phyloP scores from a whole-genome alignment of 1,140 invertebrate species.

The Trachymyrmex septentrionalis region DNA sequence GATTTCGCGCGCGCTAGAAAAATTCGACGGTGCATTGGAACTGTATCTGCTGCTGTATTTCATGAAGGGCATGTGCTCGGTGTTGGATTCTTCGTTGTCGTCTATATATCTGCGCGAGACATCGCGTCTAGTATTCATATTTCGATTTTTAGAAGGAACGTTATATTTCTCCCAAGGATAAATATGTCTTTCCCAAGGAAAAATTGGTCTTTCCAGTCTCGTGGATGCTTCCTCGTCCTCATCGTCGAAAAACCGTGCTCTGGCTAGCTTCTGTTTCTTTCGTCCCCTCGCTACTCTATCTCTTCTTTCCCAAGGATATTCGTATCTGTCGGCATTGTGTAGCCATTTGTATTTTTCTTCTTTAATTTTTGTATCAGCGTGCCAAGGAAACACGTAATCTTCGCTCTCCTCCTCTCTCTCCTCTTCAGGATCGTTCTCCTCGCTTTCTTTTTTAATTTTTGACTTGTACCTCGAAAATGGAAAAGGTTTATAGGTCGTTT shows the following conservation, averaged over 20 bases:
- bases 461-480: constrained; percentile 62
- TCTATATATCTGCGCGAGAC: constrained; percentile 17
- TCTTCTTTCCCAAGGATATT: constrained; percentile 82
- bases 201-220: constrained; percentile 45
- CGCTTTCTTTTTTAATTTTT: constrained; percentile 46
- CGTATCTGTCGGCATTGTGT: constrained; percentile 65
- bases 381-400: constrained; percentile 80
- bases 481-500: constrained; percentile 82
- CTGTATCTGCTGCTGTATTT: constrained; percentile 78
- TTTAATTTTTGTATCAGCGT: constrained; percentile 70
- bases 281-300: constrained; percentile 73
- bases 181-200: constrained; percentile 65
- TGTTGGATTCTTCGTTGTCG: constrained; percentile 59
- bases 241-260: constrained; percentile 14
- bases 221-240: constrained; percentile 50
- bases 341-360: constrained; percentile 27
- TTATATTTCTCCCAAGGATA: constrained; percentile 73
- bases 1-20: constrained; percentile 45
- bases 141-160: constrained; percentile 57
- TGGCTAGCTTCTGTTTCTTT: constrained; percentile 20
- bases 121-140: constrained; percentile 35
- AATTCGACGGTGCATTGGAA: neutral
- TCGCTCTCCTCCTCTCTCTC: constrained; percentile 59
- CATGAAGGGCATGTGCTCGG: constrained; percentile 54
- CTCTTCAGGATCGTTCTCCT: constrained; percentile 65